Percentiles rank a stretch among this genome's conserved stretches.
These are phyloP conservation scores for Melipona quadrifasciata DNA, from an alignment of 1,140 invertebrate species.

Conservation along the genomic window DNA sequence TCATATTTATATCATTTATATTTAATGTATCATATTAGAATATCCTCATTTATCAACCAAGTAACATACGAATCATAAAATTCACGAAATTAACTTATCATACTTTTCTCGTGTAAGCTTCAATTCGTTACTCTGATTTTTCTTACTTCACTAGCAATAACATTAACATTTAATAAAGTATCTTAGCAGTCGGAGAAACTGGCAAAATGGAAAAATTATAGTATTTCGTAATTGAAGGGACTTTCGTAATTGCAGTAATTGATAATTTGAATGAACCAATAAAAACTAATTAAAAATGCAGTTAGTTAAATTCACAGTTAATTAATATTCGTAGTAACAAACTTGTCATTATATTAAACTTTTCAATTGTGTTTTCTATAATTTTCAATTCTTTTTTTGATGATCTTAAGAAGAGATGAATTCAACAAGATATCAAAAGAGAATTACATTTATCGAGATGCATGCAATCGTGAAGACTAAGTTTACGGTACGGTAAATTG, in stretches of 20 bases:
- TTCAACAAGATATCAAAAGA: not conserved
- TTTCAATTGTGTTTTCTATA: not conserved
- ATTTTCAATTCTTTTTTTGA: not conserved
- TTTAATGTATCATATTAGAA: no score
- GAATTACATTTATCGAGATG: not conserved
- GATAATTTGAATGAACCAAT: not conserved
- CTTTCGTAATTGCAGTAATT: no score
- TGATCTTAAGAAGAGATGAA: not conserved
- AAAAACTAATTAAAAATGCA: not conserved
- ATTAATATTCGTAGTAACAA: not conserved
- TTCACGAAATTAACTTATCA: not conserved
- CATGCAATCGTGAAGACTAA: no score
- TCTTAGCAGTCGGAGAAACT: not conserved
- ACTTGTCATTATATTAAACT: not conserved
- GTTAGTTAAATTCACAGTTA: not conserved
- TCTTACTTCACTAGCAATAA: not conserved
- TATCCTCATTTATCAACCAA: no score
- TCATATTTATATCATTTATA: no score
- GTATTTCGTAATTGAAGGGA: not conserved
- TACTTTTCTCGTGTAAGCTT: not conserved
- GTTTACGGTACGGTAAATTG: no score
- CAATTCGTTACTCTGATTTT: not conserved
- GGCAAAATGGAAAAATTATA: not conserved
- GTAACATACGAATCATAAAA: no score
- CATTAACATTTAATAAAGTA: not conserved